These are phyloP conservation scores for Conops quadrifasciatus DNA, from an alignment of 2,888 invertebrate genomes.

Conservation along the genomic window DNA sequence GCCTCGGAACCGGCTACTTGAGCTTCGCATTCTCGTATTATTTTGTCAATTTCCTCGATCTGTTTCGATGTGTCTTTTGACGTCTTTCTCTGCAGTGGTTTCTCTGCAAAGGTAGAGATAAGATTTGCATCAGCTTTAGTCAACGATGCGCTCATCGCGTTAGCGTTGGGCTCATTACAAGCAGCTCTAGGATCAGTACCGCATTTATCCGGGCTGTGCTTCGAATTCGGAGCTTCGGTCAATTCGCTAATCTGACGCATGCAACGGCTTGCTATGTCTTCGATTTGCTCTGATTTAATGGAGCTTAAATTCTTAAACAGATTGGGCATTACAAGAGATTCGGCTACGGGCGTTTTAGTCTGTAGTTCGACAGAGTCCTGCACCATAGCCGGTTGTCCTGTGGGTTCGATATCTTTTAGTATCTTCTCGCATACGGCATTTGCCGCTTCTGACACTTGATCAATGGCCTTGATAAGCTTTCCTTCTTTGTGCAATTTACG, in stretches of 20 bases:
- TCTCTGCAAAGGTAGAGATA: conserved; percentile 61
- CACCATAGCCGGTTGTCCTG: conserved; percentile 58
- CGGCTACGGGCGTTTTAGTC: conserved; percentile 42
- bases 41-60: conserved; percentile 62
- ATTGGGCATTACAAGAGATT: conserved; percentile 55
- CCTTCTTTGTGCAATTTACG: conserved; percentile 59
- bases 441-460: conserved; percentile 62
- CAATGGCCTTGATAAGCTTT: conserved; percentile 61
- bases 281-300: conserved; percentile 67
- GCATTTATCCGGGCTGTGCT: conserved; percentile 57
- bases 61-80: conserved; percentile 43
- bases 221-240: conserved; percentile 64
- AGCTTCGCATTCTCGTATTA: conserved; percentile 63
- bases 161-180: conserved; percentile 48
- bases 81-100: conserved; percentile 32
- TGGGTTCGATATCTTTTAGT: conserved; percentile 60
- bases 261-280: conserved; percentile 67
- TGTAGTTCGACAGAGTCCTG: conserved; percentile 57
- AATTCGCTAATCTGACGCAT: conserved; percentile 63
- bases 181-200: conserved; percentile 36
- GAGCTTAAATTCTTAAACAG: conserved; percentile 67
- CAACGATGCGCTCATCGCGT: conserved; percentile 32
- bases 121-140: conserved; percentile 50
- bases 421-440: conserved; percentile 63
- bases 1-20: conserved; percentile 48